Evolutionary conservation across 2,113 vertebrate genomes (phyloP), one percentile per base, ranked within the genome.

Genomic region (Hucho hucho): DNA sequence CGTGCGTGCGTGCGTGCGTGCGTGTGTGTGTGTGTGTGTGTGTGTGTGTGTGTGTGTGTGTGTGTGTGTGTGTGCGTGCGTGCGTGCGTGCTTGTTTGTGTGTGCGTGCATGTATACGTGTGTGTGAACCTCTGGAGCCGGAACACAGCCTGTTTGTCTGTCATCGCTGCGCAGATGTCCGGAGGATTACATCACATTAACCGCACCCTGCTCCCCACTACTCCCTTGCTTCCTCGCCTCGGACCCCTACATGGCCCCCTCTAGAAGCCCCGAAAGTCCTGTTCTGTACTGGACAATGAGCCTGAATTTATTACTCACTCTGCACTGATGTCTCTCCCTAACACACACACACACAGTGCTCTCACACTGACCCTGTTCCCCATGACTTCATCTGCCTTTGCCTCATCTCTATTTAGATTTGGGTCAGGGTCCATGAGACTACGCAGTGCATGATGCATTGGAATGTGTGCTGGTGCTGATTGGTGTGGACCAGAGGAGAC

Each of bases 101-200:
- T 43, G 37, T 43, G 37, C 2, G 37, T 43, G 37, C 9, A 11
- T 43, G 37, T 43, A 11, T 43, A 9, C 0, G 37, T 43, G 37
- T 43, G 37, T 43, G 9, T 43, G 37, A 43, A 56, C 71, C 75
- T 77, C 76, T 74, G 73, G 74, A 74, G 74, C 78, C 22, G 12
- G 79, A 85, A 85, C 82, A 80, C 70, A 77, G 72, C 67, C 58
- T 73, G 72, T 81, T 82, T 87, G 87, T 92, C 90, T 86, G 80
- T 91, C 91, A 83, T 82, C 78, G 64, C 69, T 75, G 77, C 79
- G 79, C 92, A 92, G 88, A 92, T 92, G 88, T 91, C 90, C 82
- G 82, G 73, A 18, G 66, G 74, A 88, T 89, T 88, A 89, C 88
- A 90, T 92, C 89, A 91, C 81, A 87, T 68, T 81, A 83, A 86